phyloP scores from a whole-genome alignment of 1,140 invertebrate genomes.

The Macrobrachium rosenbergii region DNA sequence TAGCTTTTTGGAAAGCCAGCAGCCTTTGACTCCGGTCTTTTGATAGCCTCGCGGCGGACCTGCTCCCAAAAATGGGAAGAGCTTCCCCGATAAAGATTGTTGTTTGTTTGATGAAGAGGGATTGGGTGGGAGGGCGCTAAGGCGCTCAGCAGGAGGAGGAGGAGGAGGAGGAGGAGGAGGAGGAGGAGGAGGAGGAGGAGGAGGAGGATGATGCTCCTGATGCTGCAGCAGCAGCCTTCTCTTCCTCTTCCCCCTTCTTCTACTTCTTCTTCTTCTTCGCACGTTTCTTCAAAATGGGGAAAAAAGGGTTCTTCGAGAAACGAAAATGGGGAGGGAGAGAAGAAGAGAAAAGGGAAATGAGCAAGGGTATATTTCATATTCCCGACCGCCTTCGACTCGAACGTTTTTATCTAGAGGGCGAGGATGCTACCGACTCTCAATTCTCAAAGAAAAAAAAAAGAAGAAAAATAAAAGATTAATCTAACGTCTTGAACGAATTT shows the following conservation, averaged over 20 bases:
- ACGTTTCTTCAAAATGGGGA: not conserved
- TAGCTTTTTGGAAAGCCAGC: conserved; percentile 34
- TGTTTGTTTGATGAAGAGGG: conserved; percentile 27
- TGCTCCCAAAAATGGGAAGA: not conserved
- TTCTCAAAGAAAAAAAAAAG: no score
- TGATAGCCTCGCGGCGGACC: conserved; percentile 5
- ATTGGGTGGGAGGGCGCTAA: not conserved
- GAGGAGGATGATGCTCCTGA: no score
- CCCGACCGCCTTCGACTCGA: no score
- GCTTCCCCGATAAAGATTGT: conserved; percentile 40
- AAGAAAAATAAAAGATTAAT: no score
- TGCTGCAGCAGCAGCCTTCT: no score
- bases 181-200: no score
- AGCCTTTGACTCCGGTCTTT: conserved; percentile 16
- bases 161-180: no score
- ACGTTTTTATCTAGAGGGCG: no score
- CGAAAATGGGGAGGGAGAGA: not conserved
- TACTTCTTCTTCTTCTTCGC: not conserved
- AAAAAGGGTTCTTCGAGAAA: not conserved
- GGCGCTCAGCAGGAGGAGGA: no score
- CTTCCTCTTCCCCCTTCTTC: no score
- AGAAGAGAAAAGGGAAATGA: not conserved
- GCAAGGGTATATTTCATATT: not conserved
- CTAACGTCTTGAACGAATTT: no score
- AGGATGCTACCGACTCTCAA: no score